Conservation (phyloP, 2,888 invertebrate species). For the Hydroisotoma schaefferi region DNA sequence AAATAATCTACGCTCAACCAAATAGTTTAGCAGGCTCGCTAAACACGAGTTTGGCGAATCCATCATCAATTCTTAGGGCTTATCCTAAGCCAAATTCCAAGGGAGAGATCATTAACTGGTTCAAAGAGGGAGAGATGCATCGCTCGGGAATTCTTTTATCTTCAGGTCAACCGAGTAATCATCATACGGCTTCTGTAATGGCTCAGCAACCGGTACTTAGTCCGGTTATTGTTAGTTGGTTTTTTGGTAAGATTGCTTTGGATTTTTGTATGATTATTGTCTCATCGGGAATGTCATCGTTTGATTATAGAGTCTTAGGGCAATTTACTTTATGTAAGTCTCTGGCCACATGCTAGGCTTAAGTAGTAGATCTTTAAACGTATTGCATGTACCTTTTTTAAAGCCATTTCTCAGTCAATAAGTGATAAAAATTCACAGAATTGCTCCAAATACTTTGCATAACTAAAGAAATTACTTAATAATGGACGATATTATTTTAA, state of each 20-base stretch:
- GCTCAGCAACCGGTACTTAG: slow-evolving; percentile 12
- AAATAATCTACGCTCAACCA: slow-evolving; percentile 35
- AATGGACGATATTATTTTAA: no score
- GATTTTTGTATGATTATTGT: no score
- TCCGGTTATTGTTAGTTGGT: slow-evolving; percentile 34
- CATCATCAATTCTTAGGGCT: slow-evolving; percentile 29
- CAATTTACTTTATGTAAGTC: no score
- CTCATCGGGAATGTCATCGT: no score
- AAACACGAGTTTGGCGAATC: slow-evolving; percentile 29
- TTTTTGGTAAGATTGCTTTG: slow-evolving; percentile 38
- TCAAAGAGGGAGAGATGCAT: slow-evolving; percentile 37
- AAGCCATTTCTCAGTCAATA: no score
- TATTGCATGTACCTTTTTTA: no score
- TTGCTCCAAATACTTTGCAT: no score
- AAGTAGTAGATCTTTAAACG: no score
- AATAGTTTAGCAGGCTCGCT: slow-evolving; percentile 25
- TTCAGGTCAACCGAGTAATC: slow-evolving; percentile 16
- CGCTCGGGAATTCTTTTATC: slow-evolving; percentile 32
- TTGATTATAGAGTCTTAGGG: no score
- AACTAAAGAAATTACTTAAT: no score
- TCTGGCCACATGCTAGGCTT: no score
- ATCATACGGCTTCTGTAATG: background rate
- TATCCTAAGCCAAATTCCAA: slow-evolving; percentile 34
- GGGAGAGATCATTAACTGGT: slow-evolving; percentile 36
- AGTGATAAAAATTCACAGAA: no score